These are phyloP conservation scores for Dicaeum eximium DNA, from an alignment of 2,113 vertebrate species.

Conservation along the genomic window DNA sequence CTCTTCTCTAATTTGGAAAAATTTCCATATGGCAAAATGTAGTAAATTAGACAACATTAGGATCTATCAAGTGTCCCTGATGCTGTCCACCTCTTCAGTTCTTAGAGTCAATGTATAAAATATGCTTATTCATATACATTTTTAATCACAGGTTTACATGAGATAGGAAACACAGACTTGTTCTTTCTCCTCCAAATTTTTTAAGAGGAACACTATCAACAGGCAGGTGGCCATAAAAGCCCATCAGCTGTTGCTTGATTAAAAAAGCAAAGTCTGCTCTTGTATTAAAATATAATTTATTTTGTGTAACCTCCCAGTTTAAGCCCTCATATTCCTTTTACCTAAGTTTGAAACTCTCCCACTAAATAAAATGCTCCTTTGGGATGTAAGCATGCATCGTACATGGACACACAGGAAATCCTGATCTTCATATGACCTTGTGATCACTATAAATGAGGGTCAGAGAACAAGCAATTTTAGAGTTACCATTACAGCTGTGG, in stretches of 20 bases:
- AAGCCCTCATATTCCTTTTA: neutral
- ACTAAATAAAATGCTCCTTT: neutral
- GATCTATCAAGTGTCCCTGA: neutral
- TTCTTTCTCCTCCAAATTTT: neutral
- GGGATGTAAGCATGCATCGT: neutral
- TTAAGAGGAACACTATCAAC: neutral
- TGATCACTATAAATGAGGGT: neutral
- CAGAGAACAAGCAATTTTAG: neutral
- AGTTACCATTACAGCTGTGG: neutral
- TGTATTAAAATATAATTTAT: neutral
- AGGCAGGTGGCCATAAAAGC: neutral
- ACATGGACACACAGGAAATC: neutral
- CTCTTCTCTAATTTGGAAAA: neutral
- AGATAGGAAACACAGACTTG: neutral
- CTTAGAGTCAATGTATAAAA: neutral
- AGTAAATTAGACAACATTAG: neutral
- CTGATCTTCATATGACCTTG: neutral
- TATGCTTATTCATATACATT: neutral
- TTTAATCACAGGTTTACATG: neutral
- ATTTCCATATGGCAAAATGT: neutral
- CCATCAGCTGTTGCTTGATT: neutral
- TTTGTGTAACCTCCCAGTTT: neutral
- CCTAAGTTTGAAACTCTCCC: neutral
- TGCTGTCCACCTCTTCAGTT: neutral
- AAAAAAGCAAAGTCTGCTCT: neutral